These are phyloP conservation scores for Chloropsis hardwickii DNA, from an alignment of 2,113 vertebrate genomes.

Conservation along the genomic window DNA sequence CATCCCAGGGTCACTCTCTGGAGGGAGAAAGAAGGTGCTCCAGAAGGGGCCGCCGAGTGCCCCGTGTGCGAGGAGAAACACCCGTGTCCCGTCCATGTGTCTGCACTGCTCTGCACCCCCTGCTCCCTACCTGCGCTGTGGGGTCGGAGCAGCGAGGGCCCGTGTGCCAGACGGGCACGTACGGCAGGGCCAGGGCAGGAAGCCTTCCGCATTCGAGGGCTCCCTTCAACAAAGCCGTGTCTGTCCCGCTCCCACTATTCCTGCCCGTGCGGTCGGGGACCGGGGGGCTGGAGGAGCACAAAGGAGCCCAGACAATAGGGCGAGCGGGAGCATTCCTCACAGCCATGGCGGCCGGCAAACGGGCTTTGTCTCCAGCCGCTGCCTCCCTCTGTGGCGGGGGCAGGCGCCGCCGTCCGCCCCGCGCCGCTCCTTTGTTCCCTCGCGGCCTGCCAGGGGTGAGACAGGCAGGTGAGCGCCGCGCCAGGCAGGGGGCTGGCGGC, in stretches of 20 bases:
- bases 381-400: conserved; percentile 10
- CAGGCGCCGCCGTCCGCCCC: not conserved
- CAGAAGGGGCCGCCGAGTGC: not conserved
- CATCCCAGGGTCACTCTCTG: not conserved
- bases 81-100: fast-evolving
- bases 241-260: not conserved
- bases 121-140: not conserved
- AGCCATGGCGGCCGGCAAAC: not conserved
- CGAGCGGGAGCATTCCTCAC: conserved; percentile 25
- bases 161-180: not conserved
- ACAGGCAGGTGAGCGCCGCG: conserved; percentile 50
- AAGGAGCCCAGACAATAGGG: conserved; percentile 53
- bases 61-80: fast-evolving
- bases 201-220: not conserved
- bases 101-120: fast-evolving
- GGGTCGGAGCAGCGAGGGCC: fast-evolving
- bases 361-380: conserved; percentile 13
- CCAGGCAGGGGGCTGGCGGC: not conserved
- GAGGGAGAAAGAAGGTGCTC: not conserved
- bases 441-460: conserved; percentile 24
- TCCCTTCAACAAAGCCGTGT: conserved; percentile 18
- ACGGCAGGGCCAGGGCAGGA: not conserved
- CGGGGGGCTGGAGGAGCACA: not conserved
- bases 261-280: not conserved
- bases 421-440: conserved; percentile 44